These are phyloP conservation scores for Papilio dardanus DNA, from an alignment of 1,140 invertebrate genomes.

Conservation along the genomic window DNA sequence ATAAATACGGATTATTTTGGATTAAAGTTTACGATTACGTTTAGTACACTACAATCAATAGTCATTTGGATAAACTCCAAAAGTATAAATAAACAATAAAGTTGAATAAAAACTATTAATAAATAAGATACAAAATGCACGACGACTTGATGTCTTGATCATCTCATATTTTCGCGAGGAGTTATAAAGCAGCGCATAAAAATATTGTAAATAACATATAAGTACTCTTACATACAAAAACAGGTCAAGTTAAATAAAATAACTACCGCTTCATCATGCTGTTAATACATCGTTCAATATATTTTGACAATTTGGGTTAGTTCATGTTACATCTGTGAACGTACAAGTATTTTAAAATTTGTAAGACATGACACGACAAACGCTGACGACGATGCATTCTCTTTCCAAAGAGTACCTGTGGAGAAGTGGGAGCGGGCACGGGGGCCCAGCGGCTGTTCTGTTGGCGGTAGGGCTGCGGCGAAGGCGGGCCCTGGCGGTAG, in stretches of 20 bases:
- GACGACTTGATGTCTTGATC: background rate
- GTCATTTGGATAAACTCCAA: conserved; percentile 12
- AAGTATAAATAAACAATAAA: background rate
- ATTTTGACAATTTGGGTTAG: background rate
- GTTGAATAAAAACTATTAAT: background rate
- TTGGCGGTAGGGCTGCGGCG: conserved; percentile 76
- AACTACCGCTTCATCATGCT: background rate
- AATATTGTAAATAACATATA: background rate
- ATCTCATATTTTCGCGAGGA: background rate
- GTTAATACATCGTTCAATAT: background rate
- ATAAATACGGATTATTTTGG: background rate
- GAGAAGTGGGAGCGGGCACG: conserved; percentile 73
- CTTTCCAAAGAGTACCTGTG: conserved; percentile 63
- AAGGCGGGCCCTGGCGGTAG: conserved; percentile 70
- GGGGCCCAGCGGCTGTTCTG: conserved; percentile 74
- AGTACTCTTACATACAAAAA: background rate
- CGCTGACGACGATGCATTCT: conserved; percentile 42
- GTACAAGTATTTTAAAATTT: background rate
- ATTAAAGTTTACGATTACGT: background rate
- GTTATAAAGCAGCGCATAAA: background rate
- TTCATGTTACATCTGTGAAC: background rate
- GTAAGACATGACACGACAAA: conserved; percentile 1
- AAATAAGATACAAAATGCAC: background rate
- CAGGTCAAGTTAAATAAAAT: background rate
- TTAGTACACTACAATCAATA: background rate